These are phyloP conservation scores for Cerceris rybyensis DNA, from an alignment of 2,888 invertebrate genomes.

Conservation along the genomic window DNA sequence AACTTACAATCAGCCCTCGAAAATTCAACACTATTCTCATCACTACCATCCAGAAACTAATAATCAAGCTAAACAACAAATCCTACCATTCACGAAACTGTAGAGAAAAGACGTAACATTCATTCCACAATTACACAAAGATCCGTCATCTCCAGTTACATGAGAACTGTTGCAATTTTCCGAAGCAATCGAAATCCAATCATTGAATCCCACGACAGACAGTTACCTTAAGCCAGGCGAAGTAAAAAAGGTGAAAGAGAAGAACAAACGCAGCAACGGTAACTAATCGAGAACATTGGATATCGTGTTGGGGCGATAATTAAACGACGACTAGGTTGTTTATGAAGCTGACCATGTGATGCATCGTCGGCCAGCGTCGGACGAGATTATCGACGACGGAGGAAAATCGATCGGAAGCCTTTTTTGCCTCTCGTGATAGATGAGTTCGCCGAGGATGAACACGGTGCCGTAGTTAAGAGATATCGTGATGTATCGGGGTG, in stretches of 20 bases:
- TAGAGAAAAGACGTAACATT: no score
- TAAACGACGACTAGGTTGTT: conserved; percentile 58
- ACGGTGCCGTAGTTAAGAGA: conserved; percentile 39
- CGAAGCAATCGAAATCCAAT: no score
- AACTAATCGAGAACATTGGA: conserved; percentile 49
- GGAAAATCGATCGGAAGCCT: conserved; percentile 50
- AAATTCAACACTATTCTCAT: no score
- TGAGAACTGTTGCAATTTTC: no score
- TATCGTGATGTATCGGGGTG: conserved; percentile 49
- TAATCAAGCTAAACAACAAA: no score
- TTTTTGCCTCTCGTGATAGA: conserved; percentile 44
- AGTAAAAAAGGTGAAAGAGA: neutral
- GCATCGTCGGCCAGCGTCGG: conserved; percentile 46
- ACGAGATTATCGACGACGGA: conserved; percentile 50
- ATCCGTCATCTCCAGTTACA: no score
- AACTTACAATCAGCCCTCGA: no score
- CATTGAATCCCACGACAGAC: no score
- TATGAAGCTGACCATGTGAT: conserved; percentile 52
- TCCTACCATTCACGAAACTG: no score
- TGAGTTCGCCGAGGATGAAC: conserved; percentile 39
- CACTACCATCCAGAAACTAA: no score
- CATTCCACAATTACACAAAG: no score
- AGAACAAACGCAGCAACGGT: neutral
- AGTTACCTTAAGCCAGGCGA: conserved; percentile 6
- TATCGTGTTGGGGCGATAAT: conserved; percentile 53